Evolutionary conservation across 2,888 invertebrate genomes (phyloP).

Genomic region (Anarsia innoxiella): DNA sequence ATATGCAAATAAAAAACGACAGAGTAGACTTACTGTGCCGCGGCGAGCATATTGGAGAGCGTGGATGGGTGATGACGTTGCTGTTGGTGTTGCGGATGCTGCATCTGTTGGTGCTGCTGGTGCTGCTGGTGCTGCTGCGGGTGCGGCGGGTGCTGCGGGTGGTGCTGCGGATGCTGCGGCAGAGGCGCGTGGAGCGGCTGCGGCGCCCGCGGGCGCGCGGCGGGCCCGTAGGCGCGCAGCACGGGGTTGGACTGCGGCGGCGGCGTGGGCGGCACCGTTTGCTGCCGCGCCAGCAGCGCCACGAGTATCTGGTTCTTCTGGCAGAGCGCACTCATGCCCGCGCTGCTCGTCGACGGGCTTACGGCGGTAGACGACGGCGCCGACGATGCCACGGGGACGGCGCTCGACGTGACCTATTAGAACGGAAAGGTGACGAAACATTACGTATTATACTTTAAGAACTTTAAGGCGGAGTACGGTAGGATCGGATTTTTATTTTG

Average conservation of each 20-base stretch:
- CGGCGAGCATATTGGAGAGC: constrained; percentile 44
- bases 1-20: constrained; percentile 9
- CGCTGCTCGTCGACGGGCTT: constrained; percentile 44
- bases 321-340: constrained; percentile 80
- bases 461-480: too few species aligned
- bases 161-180: constrained; percentile 18
- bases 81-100: constrained; percentile 18
- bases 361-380: constrained; percentile 46
- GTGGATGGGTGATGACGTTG: constrained; percentile 31
- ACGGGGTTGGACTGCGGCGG: constrained; percentile 83
- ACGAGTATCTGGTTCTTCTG: constrained; percentile 91
- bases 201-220: constrained; percentile 32
- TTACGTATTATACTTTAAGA: too few species aligned
- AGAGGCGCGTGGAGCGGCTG: constrained; percentile 39
- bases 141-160: constrained; percentile 14
- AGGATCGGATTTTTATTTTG: too few species aligned
- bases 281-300: constrained; percentile 84
- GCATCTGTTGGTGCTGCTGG: constrained; percentile 8
- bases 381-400: constrained; percentile 67
- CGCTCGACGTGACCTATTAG: constrained; percentile 73
- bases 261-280: constrained; percentile 79
- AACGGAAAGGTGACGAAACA: too few species aligned
- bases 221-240: constrained; percentile 43
- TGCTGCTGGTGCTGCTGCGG: constrained; percentile 13
- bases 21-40: constrained; percentile 19